Evolutionary conservation across 2,113 vertebrate genomes (phyloP), one percentile per base, ranked within the genome.

Genomic region (Suncus etruscus): DNA sequence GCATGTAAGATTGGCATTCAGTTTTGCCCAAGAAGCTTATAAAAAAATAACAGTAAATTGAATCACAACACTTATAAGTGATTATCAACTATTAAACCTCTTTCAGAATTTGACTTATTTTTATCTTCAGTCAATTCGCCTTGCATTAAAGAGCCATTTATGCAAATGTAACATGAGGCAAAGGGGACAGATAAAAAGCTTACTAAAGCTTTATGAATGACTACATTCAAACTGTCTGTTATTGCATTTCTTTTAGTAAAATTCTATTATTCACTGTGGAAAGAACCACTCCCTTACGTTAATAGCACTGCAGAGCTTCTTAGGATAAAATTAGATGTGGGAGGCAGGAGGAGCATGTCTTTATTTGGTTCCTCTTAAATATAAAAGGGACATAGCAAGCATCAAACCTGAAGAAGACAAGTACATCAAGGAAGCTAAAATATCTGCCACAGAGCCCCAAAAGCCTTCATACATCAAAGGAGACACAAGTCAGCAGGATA

Each of bases 301-400:
- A 88, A 95, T 4, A 73, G 66, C 68, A 22, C 86, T 89, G 69
- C 1, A 66, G 87, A 76, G 81, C 4, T 16, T 70, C 89, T 75
- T 11, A 80, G 51, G 63, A n/a, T 93, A 90, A 95, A 95, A 91
- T 85, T 1, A 92, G 73, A 89, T 81, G 29, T 54, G 78, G 86
- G 82, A 79, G 77, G 69, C 54, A 72, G 77, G 92, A 85, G 87
- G 80, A 63, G 39, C 7, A 16, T 77, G 93, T 70, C 47, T 92
- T 75, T 65, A 27, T 79, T 86, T 79, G 65, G 78, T 51, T 92
- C 73, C 76, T 50, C 50, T 91, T 61, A 54, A 68, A 47, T 47
- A 89, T 83, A 75, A 79, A 93, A 92, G 78, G 48, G 32, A 79
- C 45, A 83, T 0, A 66, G 48, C 27, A 2, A 31, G 81, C 48